Evolutionary conservation across 2,888 invertebrate genomes (phyloP), one percentile per base, ranked within the genome.

Genomic region (Drosophila pegasa): DNA sequence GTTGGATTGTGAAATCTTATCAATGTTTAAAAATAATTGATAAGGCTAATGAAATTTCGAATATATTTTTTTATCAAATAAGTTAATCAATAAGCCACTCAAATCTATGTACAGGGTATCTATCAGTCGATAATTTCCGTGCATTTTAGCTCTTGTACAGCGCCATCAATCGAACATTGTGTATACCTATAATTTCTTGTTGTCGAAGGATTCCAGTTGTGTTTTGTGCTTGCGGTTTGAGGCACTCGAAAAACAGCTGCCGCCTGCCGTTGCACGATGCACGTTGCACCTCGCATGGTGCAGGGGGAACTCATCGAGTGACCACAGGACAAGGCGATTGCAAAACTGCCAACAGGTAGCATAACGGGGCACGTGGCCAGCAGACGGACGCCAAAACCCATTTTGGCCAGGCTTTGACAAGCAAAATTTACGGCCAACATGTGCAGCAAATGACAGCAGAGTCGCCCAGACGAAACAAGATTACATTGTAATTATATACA

Each of bases 171-270:
- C 41, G 63, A 50, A 38, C 16, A 58, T n/a, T n/a, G n/a, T 60
- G 43, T 62, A 45, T 61, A 61, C 25, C 56, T 61, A 35, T 55
- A 59, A 75, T 66, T 71, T 50, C 57, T 45, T 25, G 47, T 62
- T 8, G 43, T 20, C 59, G 43, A 61, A 74, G 73, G 74, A 74
- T 54, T 59, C 45, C 66, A 75, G 40, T 66, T 66, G 56, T 22
- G 8, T 27, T 25, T 68, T 52, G 35, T 12, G 37, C 57, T 35
- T 41, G 38, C 37, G 55, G 8, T 38, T 56, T 69, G 75, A 78
- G 80, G 70, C 59, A 27, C 33, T 33, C 48, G 59, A 18, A 71
- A 73, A 76, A 72, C 86, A 66, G 78, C 74, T 86, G 68, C 65
- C 61, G 27, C 50, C 56, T 55, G 43, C 22, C 43, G 65, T 50